Evolutionary conservation across 2,797 vertebrate species (phyloP).

Genomic region (Monodelphis domestica): DNA sequence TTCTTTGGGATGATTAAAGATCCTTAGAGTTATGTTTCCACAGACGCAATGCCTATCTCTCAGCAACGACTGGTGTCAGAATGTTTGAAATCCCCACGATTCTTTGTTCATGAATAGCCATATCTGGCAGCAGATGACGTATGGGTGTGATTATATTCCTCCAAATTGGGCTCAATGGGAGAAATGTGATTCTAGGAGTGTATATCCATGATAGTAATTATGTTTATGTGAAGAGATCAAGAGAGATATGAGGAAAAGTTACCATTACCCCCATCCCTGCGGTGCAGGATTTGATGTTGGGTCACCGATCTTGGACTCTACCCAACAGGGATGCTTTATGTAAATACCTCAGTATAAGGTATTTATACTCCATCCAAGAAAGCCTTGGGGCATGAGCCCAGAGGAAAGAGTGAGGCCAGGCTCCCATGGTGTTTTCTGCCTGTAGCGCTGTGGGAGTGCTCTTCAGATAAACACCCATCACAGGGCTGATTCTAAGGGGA

Average conservation of each 20-base stretch:
- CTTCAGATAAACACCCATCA: slow-evolving; percentile 11
- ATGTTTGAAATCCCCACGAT: not conserved
- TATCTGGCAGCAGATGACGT: not conserved
- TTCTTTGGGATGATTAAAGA: slow-evolving; percentile 1
- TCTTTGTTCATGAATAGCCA: not conserved
- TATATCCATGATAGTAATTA: not conserved
- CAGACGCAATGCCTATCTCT: slow-evolving; percentile 27
- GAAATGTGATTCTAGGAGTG: not conserved
- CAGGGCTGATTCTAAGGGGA: not conserved
- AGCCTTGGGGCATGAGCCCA: not conserved
- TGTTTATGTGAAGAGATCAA: not conserved
- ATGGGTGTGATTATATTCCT: not conserved
- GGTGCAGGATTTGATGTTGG: not conserved
- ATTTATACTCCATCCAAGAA: not conserved
- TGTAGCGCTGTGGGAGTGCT: not conserved
- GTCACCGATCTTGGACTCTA: not conserved
- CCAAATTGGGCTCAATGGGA: not conserved
- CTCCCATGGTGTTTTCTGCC: not conserved
- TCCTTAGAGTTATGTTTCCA: not conserved
- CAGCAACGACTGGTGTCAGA: slow-evolving; percentile 15
- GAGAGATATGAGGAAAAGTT: not conserved
- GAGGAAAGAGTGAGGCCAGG: not conserved
- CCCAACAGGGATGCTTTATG: not conserved
- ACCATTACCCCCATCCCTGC: not conserved
- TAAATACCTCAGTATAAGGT: not conserved